Evolutionary conservation across 2,797 vertebrate genomes (phyloP).

Genomic region (Notoglanidium macrostoma): DNA sequence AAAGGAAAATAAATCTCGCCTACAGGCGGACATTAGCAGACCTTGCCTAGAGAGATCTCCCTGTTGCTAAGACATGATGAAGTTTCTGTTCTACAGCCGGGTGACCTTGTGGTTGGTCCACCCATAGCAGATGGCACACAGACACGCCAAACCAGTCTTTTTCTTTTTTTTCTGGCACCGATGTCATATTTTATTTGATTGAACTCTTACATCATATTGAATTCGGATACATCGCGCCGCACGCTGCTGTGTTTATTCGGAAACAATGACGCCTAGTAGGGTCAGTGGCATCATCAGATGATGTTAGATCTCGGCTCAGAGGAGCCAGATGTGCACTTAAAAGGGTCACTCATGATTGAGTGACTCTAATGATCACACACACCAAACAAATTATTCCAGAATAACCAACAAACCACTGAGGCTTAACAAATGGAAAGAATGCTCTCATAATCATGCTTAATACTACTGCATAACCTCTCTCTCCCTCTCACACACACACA

Average conservation of each 20-base stretch:
- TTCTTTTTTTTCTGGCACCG: not conserved
- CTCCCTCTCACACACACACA: not conserved
- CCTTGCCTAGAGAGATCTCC: conserved; percentile 44
- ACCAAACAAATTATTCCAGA: conserved; percentile 21
- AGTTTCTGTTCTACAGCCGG: conserved; percentile 32
- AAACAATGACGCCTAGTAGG: conserved; percentile 18
- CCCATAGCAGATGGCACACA: conserved; percentile 14
- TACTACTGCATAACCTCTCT: conserved; percentile 1
- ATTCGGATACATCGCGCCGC: not conserved
- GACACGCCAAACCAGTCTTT: not conserved
- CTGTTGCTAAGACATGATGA: conserved; percentile 44
- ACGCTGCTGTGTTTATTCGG: conserved; percentile 2
- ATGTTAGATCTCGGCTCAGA: conserved; percentile 27
- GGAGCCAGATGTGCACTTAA: conserved; percentile 7
- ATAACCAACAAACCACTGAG: conserved; percentile 32
- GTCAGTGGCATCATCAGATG: conserved; percentile 7
- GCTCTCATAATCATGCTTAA: conserved; percentile 32
- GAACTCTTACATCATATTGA: not conserved
- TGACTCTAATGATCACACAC: conserved; percentile 43
- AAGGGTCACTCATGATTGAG: conserved; percentile 27
- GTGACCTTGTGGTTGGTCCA: conserved; percentile 45
- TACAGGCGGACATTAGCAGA: conserved; percentile 46
- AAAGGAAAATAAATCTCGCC: conserved; percentile 29
- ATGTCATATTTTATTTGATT: not conserved
- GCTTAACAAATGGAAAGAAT: conserved; percentile 38